Conservation (phyloP, 2,113 vertebrate species). For the Pedetes capensis region DNA sequence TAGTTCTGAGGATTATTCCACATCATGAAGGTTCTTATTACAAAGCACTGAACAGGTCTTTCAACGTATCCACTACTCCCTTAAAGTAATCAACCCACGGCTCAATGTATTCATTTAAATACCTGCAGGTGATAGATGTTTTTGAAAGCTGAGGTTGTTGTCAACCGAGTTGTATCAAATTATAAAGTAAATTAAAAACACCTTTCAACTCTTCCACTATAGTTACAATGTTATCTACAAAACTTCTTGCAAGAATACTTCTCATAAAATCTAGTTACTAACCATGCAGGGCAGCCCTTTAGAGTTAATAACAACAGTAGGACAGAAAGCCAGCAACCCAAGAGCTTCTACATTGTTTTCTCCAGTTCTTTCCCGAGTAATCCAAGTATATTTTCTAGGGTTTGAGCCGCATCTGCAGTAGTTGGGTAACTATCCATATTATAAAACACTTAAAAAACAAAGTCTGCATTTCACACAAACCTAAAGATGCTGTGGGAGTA, state of each 20-base stretch:
- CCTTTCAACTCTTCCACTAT: not conserved
- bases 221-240: not conserved
- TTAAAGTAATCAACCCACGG: not conserved
- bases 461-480: not conserved
- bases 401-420: not conserved
- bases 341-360: not conserved
- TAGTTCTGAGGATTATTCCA: not conserved
- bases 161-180: not conserved
- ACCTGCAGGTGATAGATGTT: too few relatives aligned
- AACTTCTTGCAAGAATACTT: not conserved
- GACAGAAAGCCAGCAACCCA: not conserved
- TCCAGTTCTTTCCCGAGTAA: not conserved
- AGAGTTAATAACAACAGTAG: not conserved
- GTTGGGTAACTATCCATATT: not conserved
- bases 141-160: not conserved
- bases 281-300: constrained; percentile 52
- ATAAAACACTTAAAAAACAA: not conserved
- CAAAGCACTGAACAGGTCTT: not conserved
- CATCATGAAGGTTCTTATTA: not conserved
- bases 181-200: not conserved
- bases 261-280: not conserved
- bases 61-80: not conserved
- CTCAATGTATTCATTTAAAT: not conserved
- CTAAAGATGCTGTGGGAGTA: not conserved
- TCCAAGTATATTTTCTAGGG: not conserved